These are phyloP conservation scores for Cichladusa arquata DNA, from an alignment of 2,113 vertebrate species.

Conservation along the genomic window DNA sequence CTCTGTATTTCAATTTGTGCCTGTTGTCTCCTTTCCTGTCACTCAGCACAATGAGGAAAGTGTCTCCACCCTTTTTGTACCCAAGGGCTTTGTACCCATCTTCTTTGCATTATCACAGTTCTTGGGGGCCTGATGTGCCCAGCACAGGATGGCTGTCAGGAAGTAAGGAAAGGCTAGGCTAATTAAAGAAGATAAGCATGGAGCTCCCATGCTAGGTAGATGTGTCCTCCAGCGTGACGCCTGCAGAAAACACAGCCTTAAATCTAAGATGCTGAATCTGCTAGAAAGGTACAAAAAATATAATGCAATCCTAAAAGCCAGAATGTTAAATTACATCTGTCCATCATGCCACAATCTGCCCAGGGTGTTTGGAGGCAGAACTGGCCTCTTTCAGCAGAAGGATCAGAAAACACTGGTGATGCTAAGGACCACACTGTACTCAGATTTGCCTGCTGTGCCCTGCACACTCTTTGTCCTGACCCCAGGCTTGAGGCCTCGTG, in stretches of 20 bases:
- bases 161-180: background rate
- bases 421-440: background rate
- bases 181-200: background rate
- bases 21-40: background rate
- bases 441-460: background rate
- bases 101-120: background rate
- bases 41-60: background rate
- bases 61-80: background rate
- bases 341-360: background rate
- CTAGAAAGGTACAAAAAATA: background rate
- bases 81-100: background rate
- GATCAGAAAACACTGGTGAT: background rate
- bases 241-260: background rate
- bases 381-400: background rate
- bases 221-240: background rate
- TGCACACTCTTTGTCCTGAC: background rate
- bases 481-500: background rate
- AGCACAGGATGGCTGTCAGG: background rate
- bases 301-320: background rate
- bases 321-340: background rate
- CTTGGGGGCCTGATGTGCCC: background rate
- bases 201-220: background rate
- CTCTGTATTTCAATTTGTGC: background rate
- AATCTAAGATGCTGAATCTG: background rate
- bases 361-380: background rate